Conservation (phyloP, 2,113 vertebrate genomes). For the Tichodroma muraria region DNA sequence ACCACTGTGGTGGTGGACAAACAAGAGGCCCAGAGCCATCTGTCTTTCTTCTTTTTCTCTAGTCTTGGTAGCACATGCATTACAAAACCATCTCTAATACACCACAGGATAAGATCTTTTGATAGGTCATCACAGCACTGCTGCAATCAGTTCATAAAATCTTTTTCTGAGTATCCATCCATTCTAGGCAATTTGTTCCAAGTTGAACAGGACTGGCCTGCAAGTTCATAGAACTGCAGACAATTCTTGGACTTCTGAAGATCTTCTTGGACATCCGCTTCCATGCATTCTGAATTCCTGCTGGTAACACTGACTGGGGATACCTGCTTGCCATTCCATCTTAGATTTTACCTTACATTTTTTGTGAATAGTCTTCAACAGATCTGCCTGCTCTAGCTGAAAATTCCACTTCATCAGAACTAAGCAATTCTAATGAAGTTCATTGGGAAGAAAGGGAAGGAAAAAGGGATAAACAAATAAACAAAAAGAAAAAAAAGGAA, state of each 20-base stretch:
- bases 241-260: background rate
- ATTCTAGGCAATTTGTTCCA: background rate
- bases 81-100: background rate
- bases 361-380: background rate
- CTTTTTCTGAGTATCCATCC: background rate
- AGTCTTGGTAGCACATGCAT: background rate
- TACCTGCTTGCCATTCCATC: background rate
- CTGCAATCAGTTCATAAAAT: background rate
- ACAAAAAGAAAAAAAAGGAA: background rate
- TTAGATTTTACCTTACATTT: background rate
- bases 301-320: background rate
- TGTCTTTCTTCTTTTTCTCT: background rate
- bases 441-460: background rate
- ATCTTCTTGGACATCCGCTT: background rate
- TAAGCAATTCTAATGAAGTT: background rate
- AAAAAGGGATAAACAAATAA: background rate
- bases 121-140: background rate
- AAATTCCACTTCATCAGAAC: background rate
- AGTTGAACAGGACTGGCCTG: background rate
- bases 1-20: background rate
- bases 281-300: background rate
- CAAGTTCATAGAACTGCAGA: background rate
- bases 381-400: background rate
- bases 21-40: background rate
- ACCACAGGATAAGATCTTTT: background rate